A percentile compares a stretch with the other conserved stretches of the same genome.
phyloP scores from a whole-genome alignment of 2,888 invertebrate genomes.

The Drosophila falleni region DNA sequence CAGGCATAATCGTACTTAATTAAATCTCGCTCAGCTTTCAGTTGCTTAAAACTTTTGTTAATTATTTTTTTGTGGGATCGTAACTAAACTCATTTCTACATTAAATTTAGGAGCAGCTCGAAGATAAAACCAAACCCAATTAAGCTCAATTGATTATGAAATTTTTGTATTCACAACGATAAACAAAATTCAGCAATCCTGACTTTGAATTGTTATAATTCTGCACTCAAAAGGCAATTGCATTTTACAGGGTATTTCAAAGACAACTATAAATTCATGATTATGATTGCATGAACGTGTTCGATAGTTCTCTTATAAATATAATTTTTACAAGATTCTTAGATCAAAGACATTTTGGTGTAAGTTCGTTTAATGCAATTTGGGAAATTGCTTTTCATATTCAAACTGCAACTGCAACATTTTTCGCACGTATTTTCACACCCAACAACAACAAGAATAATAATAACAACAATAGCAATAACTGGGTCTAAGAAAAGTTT shows the following conservation, averaged over 20 bases:
- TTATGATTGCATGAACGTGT: constrained; percentile 7
- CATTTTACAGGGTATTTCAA: not conserved
- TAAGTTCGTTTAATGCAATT: constrained; percentile 39
- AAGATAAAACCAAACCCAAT: no score
- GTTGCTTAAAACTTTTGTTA: not conserved
- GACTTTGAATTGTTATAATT: no score
- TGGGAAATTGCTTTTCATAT: constrained; percentile 41
- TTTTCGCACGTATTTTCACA: constrained; percentile 58
- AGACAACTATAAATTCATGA: not conserved
- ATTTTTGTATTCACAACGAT: no score
- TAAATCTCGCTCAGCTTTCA: not conserved
- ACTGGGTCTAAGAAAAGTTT: constrained; percentile 54
- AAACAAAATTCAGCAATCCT: no score
- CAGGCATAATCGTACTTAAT: not conserved
- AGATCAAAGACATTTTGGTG: constrained; percentile 20
- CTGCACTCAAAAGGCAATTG: not conserved
- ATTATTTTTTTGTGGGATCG: not conserved
- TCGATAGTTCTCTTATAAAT: not conserved
- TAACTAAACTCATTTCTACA: not conserved
- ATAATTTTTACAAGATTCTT: not conserved
- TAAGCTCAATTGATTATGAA: no score
- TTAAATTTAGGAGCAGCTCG: not conserved
- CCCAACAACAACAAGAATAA: constrained; percentile 18
- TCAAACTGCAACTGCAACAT: constrained; percentile 40
- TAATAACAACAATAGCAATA: constrained; percentile 5